phyloP scores from a whole-genome alignment of 2,113 vertebrate species.

The Onychorhynchus coronatus region DNA sequence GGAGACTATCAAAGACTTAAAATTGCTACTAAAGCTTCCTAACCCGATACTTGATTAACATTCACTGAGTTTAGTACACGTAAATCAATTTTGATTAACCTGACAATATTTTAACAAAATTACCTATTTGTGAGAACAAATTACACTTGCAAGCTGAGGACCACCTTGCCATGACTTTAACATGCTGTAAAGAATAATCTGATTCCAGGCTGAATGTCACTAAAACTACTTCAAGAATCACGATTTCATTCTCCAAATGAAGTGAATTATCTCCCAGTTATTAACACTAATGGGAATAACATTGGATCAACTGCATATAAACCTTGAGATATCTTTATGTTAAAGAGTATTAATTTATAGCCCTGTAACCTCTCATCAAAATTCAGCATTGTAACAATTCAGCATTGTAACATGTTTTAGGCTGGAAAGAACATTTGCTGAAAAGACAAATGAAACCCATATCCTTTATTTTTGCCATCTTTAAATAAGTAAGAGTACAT shows the following conservation, averaged over 20 bases:
- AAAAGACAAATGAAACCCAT: background rate
- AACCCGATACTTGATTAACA: constrained; percentile 48
- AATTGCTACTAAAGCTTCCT: background rate
- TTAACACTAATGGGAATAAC: background rate
- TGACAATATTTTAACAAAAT: constrained; percentile 72
- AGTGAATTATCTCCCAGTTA: constrained; percentile 44
- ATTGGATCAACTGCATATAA: background rate
- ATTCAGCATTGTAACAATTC: background rate
- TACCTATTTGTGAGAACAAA: constrained; percentile 63
- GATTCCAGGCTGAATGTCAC: constrained; percentile 32
- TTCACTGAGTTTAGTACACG: constrained; percentile 44
- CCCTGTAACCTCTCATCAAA: background rate
- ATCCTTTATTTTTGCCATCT: background rate
- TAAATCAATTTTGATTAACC: constrained; percentile 75
- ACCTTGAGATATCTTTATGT: background rate
- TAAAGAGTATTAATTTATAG: background rate
- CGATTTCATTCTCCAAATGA: constrained; percentile 53
- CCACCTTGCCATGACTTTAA: constrained; percentile 61
- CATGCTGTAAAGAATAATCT: constrained; percentile 40
- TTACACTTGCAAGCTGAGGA: constrained; percentile 59
- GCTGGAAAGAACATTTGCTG: background rate
- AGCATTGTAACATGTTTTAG: background rate
- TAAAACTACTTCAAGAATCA: constrained; percentile 19
- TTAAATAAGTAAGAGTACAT: background rate
- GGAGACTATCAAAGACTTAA: background rate